Percentiles rank a stretch among this genome's conserved stretches.
Evolutionary conservation across 2,797 vertebrate species (phyloP).

Genomic region (Ctenopoma multispine): DNA sequence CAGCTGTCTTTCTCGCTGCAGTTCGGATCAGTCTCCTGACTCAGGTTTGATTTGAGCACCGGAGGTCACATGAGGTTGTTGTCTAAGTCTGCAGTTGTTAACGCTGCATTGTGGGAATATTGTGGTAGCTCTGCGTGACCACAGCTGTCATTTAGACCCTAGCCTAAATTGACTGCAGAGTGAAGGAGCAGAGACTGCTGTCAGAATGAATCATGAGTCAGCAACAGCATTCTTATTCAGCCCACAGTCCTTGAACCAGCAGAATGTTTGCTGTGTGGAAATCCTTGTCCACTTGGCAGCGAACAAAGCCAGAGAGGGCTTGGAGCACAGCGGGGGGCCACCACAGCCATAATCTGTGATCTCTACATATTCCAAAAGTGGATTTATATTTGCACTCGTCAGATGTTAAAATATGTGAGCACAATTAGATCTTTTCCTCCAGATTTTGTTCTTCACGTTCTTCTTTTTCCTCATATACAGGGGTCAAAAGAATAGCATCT

Average conservation of each 20-base stretch:
- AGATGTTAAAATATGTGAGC: conserved; percentile 27
- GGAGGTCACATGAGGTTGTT: conserved; percentile 60
- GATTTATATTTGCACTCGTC: conserved; percentile 47
- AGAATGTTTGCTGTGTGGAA: conserved; percentile 61
- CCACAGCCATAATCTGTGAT: conserved; percentile 54
- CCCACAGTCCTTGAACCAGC: conserved; percentile 54
- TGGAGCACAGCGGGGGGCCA: conserved; percentile 25
- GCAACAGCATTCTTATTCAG: conserved; percentile 61
- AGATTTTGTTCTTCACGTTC: conserved; percentile 3
- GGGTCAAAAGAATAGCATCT: conserved; percentile 88
- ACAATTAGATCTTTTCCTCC: background rate
- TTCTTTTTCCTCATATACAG: conserved; percentile 73
- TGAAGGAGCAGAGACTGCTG: conserved; percentile 46
- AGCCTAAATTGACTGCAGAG: conserved; percentile 49
- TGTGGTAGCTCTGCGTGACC: conserved; percentile 53
- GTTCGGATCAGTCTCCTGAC: conserved; percentile 34
- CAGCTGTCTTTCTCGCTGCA: conserved; percentile 56
- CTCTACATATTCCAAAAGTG: conserved; percentile 51
- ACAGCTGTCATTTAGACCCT: conserved; percentile 63
- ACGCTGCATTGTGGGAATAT: conserved; percentile 66
- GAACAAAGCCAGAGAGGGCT: conserved; percentile 36
- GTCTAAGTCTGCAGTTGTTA: conserved; percentile 64
- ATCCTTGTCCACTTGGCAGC: conserved; percentile 50
- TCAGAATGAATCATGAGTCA: conserved; percentile 68
- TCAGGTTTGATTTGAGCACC: conserved; percentile 44